A percentile compares a stretch with the other conserved stretches of the same genome.
phyloP scores from a whole-genome alignment of 2,888 invertebrate genomes.

The Nowickia ferox region DNA sequence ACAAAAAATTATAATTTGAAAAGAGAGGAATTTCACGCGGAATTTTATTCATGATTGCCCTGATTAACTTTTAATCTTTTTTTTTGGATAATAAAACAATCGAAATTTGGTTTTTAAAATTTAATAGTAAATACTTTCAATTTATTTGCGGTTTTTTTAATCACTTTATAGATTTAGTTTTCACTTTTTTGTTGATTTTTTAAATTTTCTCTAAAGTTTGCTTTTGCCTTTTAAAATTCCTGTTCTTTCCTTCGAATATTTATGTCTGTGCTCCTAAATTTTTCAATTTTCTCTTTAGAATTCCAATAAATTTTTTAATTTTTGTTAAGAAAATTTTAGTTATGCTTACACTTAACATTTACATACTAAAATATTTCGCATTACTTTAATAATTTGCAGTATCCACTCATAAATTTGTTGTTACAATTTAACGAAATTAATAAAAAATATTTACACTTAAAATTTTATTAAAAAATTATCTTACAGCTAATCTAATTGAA shows the following conservation, averaged over 20 bases:
- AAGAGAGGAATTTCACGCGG: too few relatives aligned
- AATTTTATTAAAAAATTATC: conserved; percentile 51
- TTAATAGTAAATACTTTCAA: background rate
- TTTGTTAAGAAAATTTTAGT: background rate
- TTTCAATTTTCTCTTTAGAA: background rate
- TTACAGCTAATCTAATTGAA: conserved; percentile 34
- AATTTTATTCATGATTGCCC: too few relatives aligned
- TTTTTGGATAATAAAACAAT: too few relatives aligned
- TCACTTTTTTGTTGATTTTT: conserved; percentile 30
- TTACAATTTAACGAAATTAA: conserved; percentile 38
- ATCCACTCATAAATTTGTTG: conserved; percentile 41
- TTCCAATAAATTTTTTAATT: background rate
- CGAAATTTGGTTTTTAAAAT: background rate
- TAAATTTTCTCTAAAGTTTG: conserved; percentile 59
- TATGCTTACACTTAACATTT: conserved; percentile 45
- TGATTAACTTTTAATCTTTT: too few relatives aligned
- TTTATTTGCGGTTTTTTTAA: conserved; percentile 20
- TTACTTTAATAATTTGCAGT: conserved; percentile 36
- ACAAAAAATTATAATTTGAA: too few relatives aligned
- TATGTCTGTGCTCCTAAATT: background rate
- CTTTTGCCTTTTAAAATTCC: background rate
- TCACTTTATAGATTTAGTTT: conserved; percentile 57
- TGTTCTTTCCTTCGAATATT: too few relatives aligned
- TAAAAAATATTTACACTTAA: conserved; percentile 55
- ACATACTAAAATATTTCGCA: background rate